These are phyloP conservation scores for Tragelaphus scriptus DNA, from an alignment of 2,113 vertebrate genomes.

Conservation along the genomic window DNA sequence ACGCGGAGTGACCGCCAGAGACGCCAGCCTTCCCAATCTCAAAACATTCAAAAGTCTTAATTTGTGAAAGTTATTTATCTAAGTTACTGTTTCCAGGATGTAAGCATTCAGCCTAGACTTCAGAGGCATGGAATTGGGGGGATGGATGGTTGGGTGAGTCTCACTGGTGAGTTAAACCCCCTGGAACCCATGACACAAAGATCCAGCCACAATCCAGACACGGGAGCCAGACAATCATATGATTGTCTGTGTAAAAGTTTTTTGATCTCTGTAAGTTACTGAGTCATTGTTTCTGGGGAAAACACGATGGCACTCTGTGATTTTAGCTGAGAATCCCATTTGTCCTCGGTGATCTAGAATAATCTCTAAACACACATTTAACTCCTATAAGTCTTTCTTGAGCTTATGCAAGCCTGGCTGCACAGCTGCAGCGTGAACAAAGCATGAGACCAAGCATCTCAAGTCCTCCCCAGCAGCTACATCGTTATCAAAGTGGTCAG, in stretches of 20 bases:
- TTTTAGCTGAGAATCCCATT: not conserved
- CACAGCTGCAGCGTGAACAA: not conserved
- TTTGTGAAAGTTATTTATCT: not conserved
- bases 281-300: not conserved
- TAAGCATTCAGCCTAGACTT: not conserved
- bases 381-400: not conserved
- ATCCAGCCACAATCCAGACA: not conserved
- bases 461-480: not conserved
- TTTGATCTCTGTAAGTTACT: not conserved
- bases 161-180: too few species aligned
- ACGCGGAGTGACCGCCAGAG: not conserved
- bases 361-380: not conserved
- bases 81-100: not conserved
- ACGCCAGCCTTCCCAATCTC: not conserved
- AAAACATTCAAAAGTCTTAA: not conserved
- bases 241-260: not conserved
- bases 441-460: fast-evolving
- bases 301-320: too few species aligned
- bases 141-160: not conserved
- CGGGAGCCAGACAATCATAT: not conserved
- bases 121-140: not conserved
- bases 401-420: not conserved
- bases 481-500: not conserved
- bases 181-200: not conserved
- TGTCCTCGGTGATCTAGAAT: not conserved